phyloP scores from a whole-genome alignment of 2,888 invertebrate species.

The Idaea biselata region DNA sequence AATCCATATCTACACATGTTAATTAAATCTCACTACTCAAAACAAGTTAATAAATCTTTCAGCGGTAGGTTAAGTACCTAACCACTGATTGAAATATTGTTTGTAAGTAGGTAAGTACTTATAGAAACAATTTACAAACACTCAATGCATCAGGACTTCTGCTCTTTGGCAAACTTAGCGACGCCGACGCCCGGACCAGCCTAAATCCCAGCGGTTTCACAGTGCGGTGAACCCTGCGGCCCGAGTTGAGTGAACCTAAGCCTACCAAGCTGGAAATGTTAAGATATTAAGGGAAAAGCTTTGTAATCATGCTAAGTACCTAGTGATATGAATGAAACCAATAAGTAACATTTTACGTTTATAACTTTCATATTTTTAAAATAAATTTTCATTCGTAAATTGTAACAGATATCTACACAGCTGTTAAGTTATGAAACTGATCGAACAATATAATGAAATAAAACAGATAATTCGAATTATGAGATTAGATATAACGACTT shows the following conservation, averaged over 20 bases:
- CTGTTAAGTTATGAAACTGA: too few species aligned
- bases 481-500: too few species aligned
- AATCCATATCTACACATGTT: too few species aligned
- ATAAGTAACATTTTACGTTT: slow-evolving; percentile 6
- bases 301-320: background rate
- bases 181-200: background rate
- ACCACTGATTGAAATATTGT: background rate
- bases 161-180: background rate
- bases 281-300: background rate
- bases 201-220: background rate
- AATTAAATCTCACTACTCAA: too few species aligned
- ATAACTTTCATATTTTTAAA: too few species aligned
- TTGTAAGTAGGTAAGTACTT: background rate
- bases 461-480: too few species aligned
- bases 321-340: slow-evolving; percentile 8
- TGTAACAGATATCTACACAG: too few species aligned
- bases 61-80: background rate
- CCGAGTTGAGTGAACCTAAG: background rate
- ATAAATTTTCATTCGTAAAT: too few species aligned
- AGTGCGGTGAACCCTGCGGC: background rate
- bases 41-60: too few species aligned
- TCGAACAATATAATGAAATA: too few species aligned
- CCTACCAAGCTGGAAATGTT: background rate
- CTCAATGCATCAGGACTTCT: background rate
- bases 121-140: background rate